Evolutionary conservation across 2,888 invertebrate genomes (phyloP), one percentile per base, ranked within the genome.

Genomic region (Drosophila ustulata): DNA sequence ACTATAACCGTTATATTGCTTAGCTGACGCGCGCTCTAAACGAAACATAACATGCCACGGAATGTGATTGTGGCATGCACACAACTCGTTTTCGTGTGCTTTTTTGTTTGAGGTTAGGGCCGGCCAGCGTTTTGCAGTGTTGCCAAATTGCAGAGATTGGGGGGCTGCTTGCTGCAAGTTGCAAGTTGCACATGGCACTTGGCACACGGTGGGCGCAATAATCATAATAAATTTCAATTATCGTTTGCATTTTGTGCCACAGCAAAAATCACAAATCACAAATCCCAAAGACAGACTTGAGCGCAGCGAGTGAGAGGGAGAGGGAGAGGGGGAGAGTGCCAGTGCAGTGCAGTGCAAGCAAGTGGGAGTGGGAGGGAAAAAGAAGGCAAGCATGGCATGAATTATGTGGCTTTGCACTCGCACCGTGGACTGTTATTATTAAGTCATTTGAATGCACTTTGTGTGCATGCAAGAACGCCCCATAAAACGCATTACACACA

Each of bases 161-260:
- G 34, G 56, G 45, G 43, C 30, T 18, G 47, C 26, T 53, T 32
- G 47, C 26, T 53, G 51, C 50, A 58, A 25, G 25, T 53, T 61
- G 70, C 65, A 67, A 46, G 59, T 50, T 79, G 82, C 78, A 80
- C 61, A 61, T 66, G 68, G 64, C 66, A 78, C 55, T 74, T 74
- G 73, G 72, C 69, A 51, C 74, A 69, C 79, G 66, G 71, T 74
- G 86, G 78, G 82, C 79, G 85, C 90, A 90, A 90, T 89, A 91
- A 90, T 91, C 90, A 90, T 89, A 91, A 91, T 91, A 91, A 91
- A 91, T 91, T 90, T 91, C 91, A 91, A 91, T 91, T 91, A 91
- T 81, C 82, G 80, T 80, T 86, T 82, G 85, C 84, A 80, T 80
- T 79, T 71, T 71, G 32, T 50, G 55, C 53, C 73, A 61, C 71